These are phyloP conservation scores for Masticophis lateralis DNA, from an alignment of 2,797 vertebrate genomes.

Conservation along the genomic window DNA sequence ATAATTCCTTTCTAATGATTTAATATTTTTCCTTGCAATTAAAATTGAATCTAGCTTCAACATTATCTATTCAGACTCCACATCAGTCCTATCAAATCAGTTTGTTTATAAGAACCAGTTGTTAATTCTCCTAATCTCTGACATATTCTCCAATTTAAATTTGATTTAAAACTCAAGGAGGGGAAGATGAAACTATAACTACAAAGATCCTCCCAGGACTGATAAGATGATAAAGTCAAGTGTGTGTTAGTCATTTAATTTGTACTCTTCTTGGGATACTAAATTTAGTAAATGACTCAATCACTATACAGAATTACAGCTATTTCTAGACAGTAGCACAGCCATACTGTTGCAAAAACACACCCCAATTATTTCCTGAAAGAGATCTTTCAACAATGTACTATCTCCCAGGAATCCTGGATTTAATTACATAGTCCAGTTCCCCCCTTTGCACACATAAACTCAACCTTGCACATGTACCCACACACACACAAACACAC, in stretches of 20 bases:
- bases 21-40: not conserved
- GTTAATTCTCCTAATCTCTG: slow-evolving; percentile 32
- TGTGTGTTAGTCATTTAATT: slow-evolving; percentile 70
- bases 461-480: not conserved
- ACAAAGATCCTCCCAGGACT: slow-evolving; percentile 59
- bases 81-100: not conserved
- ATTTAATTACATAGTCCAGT: slow-evolving; percentile 71
- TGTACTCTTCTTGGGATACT: slow-evolving; percentile 62
- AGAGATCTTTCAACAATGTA: slow-evolving; percentile 64
- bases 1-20: not conserved
- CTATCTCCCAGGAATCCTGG: slow-evolving; percentile 71
- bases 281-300: slow-evolving; percentile 79
- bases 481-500: not conserved
- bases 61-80: not conserved
- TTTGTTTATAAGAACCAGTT: not conserved
- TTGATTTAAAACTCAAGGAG: slow-evolving; percentile 42
- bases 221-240: slow-evolving; percentile 70
- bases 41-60: not conserved
- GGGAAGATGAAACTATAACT: slow-evolving; percentile 56
- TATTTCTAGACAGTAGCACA: slow-evolving; percentile 70
- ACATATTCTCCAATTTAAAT: slow-evolving; percentile 44
- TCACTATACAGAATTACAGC: slow-evolving; percentile 71
- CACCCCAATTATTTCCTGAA: slow-evolving; percentile 73
- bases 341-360: slow-evolving; percentile 71
- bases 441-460: slow-evolving; percentile 32